Percentiles rank a stretch among this genome's conserved stretches.
These are phyloP conservation scores for Gadopsis marmoratus DNA, from an alignment of 2,797 vertebrate species.

Conservation along the genomic window DNA sequence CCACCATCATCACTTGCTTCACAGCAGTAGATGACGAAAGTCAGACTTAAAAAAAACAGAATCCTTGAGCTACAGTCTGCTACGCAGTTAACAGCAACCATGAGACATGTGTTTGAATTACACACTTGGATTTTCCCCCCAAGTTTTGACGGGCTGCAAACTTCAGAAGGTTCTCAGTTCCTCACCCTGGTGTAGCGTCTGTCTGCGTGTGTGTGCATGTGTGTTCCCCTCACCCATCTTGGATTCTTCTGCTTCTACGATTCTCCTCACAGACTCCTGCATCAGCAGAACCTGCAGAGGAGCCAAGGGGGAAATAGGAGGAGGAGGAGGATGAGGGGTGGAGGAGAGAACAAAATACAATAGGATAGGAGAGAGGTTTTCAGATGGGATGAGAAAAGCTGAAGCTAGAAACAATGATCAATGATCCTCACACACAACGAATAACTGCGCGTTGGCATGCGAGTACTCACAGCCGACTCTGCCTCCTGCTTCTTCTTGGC, in stretches of 20 bases:
- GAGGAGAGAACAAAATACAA: slow-evolving; percentile 36
- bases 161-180: slow-evolving; percentile 43
- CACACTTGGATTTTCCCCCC: slow-evolving; percentile 46
- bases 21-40: slow-evolving; percentile 35
- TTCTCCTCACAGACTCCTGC: slow-evolving; percentile 97
- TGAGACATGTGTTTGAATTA: slow-evolving; percentile 52
- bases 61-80: slow-evolving; percentile 32
- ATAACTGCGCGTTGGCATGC: slow-evolving; percentile 42
- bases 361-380: slow-evolving; percentile 37
- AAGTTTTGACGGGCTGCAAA: slow-evolving; percentile 53
- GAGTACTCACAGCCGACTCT: slow-evolving; percentile 92
- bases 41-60: slow-evolving; percentile 34
- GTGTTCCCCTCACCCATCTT: slow-evolving; percentile 91
- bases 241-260: slow-evolving; percentile 96
- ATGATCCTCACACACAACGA: slow-evolving; percentile 47
- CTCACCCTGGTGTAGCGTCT: slow-evolving; percentile 29
- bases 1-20: slow-evolving; percentile 37
- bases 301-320: slow-evolving; percentile 52
- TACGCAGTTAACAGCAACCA: slow-evolving; percentile 27
- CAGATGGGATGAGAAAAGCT: slow-evolving; percentile 50
- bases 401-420: slow-evolving; percentile 61
- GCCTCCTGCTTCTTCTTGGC: slow-evolving; percentile 97
- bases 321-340: slow-evolving; percentile 17
- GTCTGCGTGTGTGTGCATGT: slow-evolving; percentile 11
- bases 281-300: slow-evolving; percentile 92